Conservation (phyloP, 2,888 invertebrate genomes). For the Marronus borbonicus region DNA sequence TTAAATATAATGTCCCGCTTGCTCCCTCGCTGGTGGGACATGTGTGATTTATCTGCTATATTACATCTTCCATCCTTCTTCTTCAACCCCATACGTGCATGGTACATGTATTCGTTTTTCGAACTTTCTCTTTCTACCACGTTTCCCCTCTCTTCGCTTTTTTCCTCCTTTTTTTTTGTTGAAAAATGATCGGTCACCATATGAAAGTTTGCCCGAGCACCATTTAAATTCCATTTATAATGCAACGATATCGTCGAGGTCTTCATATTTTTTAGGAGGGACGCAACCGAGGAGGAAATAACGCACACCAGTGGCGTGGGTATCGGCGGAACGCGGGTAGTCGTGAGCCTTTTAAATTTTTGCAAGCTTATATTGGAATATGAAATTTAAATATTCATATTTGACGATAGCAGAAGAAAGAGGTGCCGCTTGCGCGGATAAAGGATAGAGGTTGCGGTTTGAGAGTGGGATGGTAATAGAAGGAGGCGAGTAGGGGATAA, state of each 20-base stretch:
- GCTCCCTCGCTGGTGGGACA: not conserved
- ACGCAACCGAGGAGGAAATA: not conserved
- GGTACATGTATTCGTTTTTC: not conserved
- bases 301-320: not conserved
- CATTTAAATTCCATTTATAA: conserved; percentile 47
- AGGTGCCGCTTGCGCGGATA: no score
- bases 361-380: conserved; percentile 2
- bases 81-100: not conserved
- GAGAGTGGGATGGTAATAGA: no score
- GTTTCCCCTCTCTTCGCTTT: not conserved
- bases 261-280: not conserved
- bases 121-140: not conserved
- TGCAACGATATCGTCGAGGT: conserved; percentile 15
- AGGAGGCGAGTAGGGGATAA: no score
- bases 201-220: conserved; percentile 25
- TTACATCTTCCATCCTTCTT: conserved; percentile 6
- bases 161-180: conserved; percentile 2
- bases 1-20: conserved; percentile 41
- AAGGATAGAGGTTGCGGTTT: no score
- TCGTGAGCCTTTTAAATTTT: conserved; percentile 16
- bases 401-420: not conserved
- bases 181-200: conserved; percentile 33
- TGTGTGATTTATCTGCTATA: conserved; percentile 38
- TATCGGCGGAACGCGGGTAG: not conserved
- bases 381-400: conserved; percentile 22